Percentiles rank a stretch among this genome's conserved stretches.
These are phyloP conservation scores for Todiramphus chloris DNA, from an alignment of 2,113 vertebrate genomes.

Conservation along the genomic window DNA sequence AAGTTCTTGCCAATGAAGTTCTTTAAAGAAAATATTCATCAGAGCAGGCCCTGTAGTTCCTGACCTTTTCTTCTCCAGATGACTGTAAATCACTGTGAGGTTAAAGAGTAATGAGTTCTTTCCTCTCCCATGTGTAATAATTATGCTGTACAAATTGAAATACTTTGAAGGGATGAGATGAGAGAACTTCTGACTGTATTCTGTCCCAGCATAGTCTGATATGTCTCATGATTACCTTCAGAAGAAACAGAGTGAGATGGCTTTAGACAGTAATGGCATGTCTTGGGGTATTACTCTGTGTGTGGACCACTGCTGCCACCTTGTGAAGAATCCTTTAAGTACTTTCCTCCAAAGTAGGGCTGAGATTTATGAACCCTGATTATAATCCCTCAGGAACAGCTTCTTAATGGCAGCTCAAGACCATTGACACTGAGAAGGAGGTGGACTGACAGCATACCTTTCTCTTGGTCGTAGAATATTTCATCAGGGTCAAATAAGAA, in stretches of 20 bases:
- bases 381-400: background rate
- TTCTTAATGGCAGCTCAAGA: background rate
- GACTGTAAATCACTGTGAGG: background rate
- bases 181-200: background rate
- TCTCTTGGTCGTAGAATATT: background rate
- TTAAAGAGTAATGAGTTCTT: background rate
- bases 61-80: background rate
- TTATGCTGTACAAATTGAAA: background rate
- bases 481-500: background rate
- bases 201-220: background rate
- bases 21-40: background rate
- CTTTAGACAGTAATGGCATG: background rate
- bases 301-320: background rate
- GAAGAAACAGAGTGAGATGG: background rate
- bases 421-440: background rate
- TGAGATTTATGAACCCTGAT: background rate
- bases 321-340: background rate
- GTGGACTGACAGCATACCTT: background rate
- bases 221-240: background rate
- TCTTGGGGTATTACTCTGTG: background rate
- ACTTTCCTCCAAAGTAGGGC: background rate
- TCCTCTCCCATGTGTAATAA: background rate
- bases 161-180: background rate
- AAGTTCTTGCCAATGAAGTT: background rate
- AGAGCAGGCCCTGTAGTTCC: background rate